phyloP scores from a whole-genome alignment of 2,797 vertebrate species.

The Aeoliscus strigatus region DNA sequence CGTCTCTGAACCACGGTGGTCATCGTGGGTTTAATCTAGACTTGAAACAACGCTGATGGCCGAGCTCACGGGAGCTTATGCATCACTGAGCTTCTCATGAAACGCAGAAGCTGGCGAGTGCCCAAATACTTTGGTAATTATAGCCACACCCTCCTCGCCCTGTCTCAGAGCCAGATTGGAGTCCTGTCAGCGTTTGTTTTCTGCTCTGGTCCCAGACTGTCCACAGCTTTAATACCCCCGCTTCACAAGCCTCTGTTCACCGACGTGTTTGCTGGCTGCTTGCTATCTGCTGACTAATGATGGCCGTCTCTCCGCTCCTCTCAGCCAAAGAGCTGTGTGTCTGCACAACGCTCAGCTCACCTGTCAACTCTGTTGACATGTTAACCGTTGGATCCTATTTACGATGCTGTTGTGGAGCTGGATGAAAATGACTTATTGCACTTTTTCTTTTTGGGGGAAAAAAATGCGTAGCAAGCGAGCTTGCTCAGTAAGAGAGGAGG shows the following conservation, averaged over 20 bases:
- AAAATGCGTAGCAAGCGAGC: too few species aligned
- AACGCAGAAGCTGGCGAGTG: constrained; percentile 53
- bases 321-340: constrained; percentile 11
- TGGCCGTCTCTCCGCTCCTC: constrained; percentile 39
- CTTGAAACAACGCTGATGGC: constrained; percentile 62
- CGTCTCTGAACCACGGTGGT: constrained; percentile 27
- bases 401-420: too few species aligned
- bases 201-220: constrained; percentile 43
- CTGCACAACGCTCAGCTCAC: constrained; percentile 14
- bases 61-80: constrained; percentile 40
- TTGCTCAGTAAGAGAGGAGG: too few species aligned
- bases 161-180: constrained; percentile 51
- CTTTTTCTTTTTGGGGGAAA: too few species aligned
- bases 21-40: constrained; percentile 42
- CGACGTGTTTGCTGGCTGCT: constrained; percentile 37
- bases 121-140: constrained; percentile 67
- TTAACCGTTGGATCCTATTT: too few species aligned
- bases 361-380: constrained; percentile 33
- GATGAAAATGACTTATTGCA: too few species aligned
- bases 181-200: constrained; percentile 63
- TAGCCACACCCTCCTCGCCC: constrained; percentile 57
- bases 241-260: constrained; percentile 41
- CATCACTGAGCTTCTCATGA: constrained; percentile 52
- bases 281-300: constrained; percentile 66
- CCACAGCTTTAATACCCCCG: constrained; percentile 46